Conservation (phyloP, 2,797 vertebrate genomes). For the Myotis vivesi region DNA sequence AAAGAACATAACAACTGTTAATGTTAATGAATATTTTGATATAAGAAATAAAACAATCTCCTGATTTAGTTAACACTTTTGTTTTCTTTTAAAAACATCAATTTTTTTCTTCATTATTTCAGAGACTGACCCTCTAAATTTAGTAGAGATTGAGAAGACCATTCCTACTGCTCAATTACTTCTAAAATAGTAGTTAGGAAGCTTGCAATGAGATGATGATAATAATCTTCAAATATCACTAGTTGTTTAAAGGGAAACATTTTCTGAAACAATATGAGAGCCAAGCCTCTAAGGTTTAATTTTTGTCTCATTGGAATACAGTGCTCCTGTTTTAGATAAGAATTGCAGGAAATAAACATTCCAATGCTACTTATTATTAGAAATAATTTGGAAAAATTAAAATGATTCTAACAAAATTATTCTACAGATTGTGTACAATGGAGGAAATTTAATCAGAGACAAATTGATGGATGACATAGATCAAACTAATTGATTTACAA, state of each 20-base stretch:
- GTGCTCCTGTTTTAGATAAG: conserved; percentile 57
- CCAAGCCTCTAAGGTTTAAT: conserved; percentile 62
- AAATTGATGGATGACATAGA: conserved; percentile 29
- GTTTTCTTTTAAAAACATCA: neutral
- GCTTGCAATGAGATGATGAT: conserved; percentile 41
- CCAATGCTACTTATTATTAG: conserved; percentile 29
- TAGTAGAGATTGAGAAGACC: conserved; percentile 9
- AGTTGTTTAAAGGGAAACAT: conserved; percentile 64
- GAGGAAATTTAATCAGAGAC: conserved; percentile 41
- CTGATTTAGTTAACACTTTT: conserved; percentile 25
- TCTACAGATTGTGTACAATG: neutral
- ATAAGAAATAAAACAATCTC: conserved; percentile 51
- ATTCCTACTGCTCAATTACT: conserved; percentile 58
- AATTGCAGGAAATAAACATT: conserved; percentile 42
- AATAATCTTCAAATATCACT: conserved; percentile 70
- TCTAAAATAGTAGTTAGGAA: conserved; percentile 61
- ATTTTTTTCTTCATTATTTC: conserved; percentile 25
- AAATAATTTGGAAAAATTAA: conserved; percentile 69
- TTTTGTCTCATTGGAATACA: conserved; percentile 55
- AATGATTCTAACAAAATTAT: conserved; percentile 31
- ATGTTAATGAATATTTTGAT: conserved; percentile 11
- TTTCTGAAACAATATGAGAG: conserved; percentile 54
- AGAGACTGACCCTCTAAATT: neutral
- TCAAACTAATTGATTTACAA: conserved; percentile 33
- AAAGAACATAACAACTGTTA: conserved; percentile 48